Base-by-base conservation (phyloP, 2,797 vertebrate genomes). In the Muscicapa comitata region DNA sequence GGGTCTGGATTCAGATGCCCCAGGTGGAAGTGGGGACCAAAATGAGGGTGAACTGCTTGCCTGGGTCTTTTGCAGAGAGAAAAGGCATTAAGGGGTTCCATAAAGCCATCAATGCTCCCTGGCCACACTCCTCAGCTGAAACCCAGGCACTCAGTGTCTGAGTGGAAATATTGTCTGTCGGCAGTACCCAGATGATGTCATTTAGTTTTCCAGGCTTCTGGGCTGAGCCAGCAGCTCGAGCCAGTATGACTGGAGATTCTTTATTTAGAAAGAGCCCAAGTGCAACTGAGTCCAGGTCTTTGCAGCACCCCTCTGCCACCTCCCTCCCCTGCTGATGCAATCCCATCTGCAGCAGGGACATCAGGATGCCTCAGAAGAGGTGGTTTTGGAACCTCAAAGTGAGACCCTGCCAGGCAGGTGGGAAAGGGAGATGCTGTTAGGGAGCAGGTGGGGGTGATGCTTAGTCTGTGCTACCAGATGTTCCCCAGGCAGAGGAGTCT, bases 201-300 rank as follows among this genome's bases (percentile, higher is more conserved):
- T 87, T 73, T 62, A 59, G 93, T 96, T 95, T 97, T 95, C 88
- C 93, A 97, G 88, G 90, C 93, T 95, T 70, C 93, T 94, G 86
- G 90, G 62, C 74, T 95, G 93, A 95, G 91, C 91, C 93, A 95
- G 90, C 93, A 95, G 83, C 91, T 86, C 1, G 1, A 95, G 95
- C 79, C 93, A 96, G 70, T 66, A 90, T 93, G 93, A 95, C 85
- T 93, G 58, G 85, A 88, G 62, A 63, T 68, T 76, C 90, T 97
- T 96, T 95, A 93, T 96, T 95, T 96, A 97, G 94, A 92, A 89
- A 29, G 28, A 95, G 51, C 33, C 54, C 43, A 71, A 94, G 79
- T 4, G 2, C 89, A 94, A 54, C 28, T 1, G 10, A 93, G 73
- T 70, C 47, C 73, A 63, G 90, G 33, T 51, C 85, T 89, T 81